These are phyloP conservation scores for Zelleria hepariella DNA, from an alignment of 2,888 invertebrate genomes.

Conservation along the genomic window DNA sequence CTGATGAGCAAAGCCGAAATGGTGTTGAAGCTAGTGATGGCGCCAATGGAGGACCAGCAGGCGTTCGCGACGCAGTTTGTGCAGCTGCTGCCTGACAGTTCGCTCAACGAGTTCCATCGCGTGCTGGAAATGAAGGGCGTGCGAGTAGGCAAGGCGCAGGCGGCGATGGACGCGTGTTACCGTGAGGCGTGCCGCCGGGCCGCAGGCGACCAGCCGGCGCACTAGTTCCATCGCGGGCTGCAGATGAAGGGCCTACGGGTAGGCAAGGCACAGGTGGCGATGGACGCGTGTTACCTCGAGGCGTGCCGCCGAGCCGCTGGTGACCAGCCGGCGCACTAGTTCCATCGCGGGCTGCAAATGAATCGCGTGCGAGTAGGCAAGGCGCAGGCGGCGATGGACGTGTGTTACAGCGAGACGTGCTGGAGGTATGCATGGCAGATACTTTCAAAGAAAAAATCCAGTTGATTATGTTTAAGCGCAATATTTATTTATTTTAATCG, in stretches of 20 bases:
- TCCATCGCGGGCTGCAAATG: constrained; percentile 96
- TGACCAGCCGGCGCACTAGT: constrained; percentile 71
- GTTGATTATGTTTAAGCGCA: not conserved
- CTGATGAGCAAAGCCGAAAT: constrained; percentile 98
- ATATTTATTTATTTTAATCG: not conserved
- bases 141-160: not conserved
- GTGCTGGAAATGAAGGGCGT: constrained; percentile 95
- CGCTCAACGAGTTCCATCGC: constrained; percentile 92
- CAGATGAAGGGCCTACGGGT: constrained; percentile 88
- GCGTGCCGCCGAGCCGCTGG: not conserved
- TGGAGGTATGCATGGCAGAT: not conserved
- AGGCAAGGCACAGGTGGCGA: not conserved
- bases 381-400: not conserved
- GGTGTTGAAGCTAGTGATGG: constrained; percentile 99
- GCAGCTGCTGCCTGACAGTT: constrained; percentile 90
- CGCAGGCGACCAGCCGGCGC: not conserved
- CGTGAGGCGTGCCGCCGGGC: not conserved
- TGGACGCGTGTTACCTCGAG: not conserved
- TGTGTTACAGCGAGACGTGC: not conserved
- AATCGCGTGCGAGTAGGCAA: constrained; percentile 72
- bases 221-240: constrained; percentile 93
- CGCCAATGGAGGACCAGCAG: constrained; percentile 82
- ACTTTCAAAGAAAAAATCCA: not conserved
- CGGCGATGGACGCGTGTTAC: not conserved
- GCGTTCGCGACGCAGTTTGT: constrained; percentile 91